Evolutionary conservation across 2,797 vertebrate species (phyloP).

Genomic region (Silurus lanzhouensis): DNA sequence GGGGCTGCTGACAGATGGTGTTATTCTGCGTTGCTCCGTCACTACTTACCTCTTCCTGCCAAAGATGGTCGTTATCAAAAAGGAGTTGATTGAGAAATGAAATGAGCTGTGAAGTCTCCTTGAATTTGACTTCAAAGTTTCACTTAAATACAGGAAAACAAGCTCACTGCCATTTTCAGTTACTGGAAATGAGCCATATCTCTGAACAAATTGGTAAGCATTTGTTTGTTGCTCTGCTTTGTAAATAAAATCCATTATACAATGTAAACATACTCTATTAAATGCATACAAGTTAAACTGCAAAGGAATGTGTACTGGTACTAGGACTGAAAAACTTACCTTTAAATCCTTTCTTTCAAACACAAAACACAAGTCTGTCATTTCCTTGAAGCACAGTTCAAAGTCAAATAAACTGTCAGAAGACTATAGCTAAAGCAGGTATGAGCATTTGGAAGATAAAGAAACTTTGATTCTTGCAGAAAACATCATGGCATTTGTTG

Average conservation of each 20-base stretch:
- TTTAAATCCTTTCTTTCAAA: not conserved
- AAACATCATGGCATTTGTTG: constrained; percentile 46
- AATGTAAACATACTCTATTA: not conserved
- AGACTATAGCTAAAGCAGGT: constrained; percentile 55
- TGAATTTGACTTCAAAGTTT: constrained; percentile 60
- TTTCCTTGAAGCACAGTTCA: constrained; percentile 58
- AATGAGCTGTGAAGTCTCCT: constrained; percentile 59
- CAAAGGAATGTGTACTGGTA: not conserved
- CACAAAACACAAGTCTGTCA: constrained; percentile 10
- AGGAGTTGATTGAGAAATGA: constrained; percentile 49
- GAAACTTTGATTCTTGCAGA: constrained; percentile 56
- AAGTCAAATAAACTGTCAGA: constrained; percentile 53
- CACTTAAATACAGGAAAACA: constrained; percentile 44
- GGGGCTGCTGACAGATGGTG: constrained; percentile 56
- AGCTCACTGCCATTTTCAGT: constrained; percentile 21
- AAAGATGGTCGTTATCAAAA: constrained; percentile 44
- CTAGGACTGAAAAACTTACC: not conserved
- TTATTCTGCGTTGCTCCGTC: constrained; percentile 49
- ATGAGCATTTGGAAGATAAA: constrained; percentile 61
- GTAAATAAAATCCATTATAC: not conserved
- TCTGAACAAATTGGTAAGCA: constrained; percentile 45
- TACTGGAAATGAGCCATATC: constrained; percentile 47
- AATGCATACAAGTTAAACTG: not conserved
- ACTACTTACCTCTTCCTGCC: constrained; percentile 44
- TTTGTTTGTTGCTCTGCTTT: not conserved